Evolutionary conservation across 2,888 invertebrate species (phyloP).

Genomic region (Lithosia quadra): DNA sequence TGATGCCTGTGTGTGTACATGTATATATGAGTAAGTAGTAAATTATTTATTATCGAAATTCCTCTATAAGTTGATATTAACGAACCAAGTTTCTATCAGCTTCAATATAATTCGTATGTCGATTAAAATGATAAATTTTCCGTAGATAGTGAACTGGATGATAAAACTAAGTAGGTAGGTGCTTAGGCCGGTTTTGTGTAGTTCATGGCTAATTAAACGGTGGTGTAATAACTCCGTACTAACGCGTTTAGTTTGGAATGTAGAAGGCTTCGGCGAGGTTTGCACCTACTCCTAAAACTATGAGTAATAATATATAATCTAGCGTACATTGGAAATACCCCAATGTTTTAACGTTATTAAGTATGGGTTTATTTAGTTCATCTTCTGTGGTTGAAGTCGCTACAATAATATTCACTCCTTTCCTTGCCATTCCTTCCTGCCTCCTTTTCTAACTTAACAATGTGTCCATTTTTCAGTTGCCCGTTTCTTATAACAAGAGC

Average conservation of each 20-base stretch:
- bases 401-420: not conserved
- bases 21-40: not conserved
- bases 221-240: slow-evolving; percentile 10
- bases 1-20: not conserved
- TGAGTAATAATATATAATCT: not conserved
- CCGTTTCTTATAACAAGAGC: not conserved
- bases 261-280: not conserved
- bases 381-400: no score
- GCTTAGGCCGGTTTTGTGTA: slow-evolving; percentile 8
- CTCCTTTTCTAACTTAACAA: no score
- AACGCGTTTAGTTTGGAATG: slow-evolving; percentile 14
- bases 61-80: not conserved
- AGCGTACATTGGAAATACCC: no score
- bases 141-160: slow-evolving; percentile 7
- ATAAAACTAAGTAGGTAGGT: not conserved
- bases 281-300: not conserved
- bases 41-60: not conserved
- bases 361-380: slow-evolving; percentile 8
- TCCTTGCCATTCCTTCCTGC: not conserved
- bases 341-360: no score
- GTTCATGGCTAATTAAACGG: slow-evolving; percentile 16
- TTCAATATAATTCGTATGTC: not conserved
- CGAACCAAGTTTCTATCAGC: not conserved
- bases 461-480: no score
- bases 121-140: not conserved